A percentile compares a stretch with the other conserved stretches of the same genome.
phyloP scores from a whole-genome alignment of 2,113 vertebrate genomes.

The Lepisosteus osseus region DNA sequence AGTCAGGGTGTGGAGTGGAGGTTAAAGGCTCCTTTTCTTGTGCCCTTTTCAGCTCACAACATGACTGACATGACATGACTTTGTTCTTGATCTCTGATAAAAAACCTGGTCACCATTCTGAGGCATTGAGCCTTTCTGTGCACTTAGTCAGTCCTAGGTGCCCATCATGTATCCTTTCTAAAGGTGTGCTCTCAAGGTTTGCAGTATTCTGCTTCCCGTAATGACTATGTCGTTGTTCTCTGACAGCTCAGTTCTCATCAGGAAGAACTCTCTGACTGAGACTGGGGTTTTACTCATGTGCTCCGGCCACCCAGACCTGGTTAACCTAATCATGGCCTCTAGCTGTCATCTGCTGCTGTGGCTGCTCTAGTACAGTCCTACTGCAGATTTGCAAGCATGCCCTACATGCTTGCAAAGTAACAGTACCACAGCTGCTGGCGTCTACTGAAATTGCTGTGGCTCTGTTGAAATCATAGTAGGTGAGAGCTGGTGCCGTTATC shows the following conservation, averaged over 20 bases:
- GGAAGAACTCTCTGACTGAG: background rate
- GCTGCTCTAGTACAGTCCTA: constrained; percentile 1
- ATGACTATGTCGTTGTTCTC: background rate
- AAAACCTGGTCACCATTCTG: constrained; percentile 22
- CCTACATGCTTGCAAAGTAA: constrained; percentile 16
- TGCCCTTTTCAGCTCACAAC: constrained; percentile 8
- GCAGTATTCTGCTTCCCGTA: background rate
- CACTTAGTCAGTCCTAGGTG: constrained; percentile 14
- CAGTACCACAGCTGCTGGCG: no score
- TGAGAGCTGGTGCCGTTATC: no score
- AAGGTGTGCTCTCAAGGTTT: constrained; percentile 1
- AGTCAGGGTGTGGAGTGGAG: constrained; percentile 21
- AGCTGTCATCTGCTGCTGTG: background rate
- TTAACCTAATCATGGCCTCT: constrained; percentile 5
- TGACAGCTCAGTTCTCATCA: constrained; percentile 1
- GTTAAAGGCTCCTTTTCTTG: constrained; percentile 18
- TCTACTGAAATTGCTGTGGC: no score
- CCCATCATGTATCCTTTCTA: constrained; percentile 14
- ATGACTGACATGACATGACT: background rate
- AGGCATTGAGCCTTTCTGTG: constrained; percentile 4
- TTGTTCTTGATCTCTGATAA: constrained; percentile 12
- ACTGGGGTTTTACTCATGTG: constrained; percentile 7
- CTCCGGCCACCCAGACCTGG: constrained; percentile 13
- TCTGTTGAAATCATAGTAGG: no score
- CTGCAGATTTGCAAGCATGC: constrained; percentile 8